phyloP scores from a whole-genome alignment of 2,888 invertebrate species.

The Gymnoscelis rufifasciata region DNA sequence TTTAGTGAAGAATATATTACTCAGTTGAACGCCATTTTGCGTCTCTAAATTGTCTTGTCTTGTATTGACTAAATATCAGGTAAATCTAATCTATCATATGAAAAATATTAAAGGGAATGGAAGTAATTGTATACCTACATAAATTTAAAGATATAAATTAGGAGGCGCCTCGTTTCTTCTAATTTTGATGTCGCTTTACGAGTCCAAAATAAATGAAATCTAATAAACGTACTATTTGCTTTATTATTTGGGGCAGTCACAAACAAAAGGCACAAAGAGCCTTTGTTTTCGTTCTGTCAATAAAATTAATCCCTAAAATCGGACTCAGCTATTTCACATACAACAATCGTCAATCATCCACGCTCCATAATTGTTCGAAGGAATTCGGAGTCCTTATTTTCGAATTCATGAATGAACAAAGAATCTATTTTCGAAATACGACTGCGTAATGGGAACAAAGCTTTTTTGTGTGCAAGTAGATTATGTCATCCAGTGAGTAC shows the following conservation, averaged over 20 bases:
- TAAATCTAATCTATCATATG: no score
- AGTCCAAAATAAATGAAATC: no score
- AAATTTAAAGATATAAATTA: no score
- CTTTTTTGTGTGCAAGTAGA: slow-evolving; percentile 39
- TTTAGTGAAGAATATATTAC: no score
- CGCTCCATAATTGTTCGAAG: slow-evolving; percentile 23
- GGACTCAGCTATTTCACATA: slow-evolving; percentile 23
- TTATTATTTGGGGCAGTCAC: neutral
- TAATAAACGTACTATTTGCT: neutral
- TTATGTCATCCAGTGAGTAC: slow-evolving; percentile 28
- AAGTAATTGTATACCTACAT: no score
- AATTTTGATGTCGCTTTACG: no score
- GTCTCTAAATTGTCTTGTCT: no score
- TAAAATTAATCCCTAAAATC: slow-evolving; percentile 26
- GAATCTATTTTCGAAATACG: slow-evolving; percentile 64
- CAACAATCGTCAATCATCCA: slow-evolving; percentile 21
- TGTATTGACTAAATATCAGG: no score
- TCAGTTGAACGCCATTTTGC: no score
- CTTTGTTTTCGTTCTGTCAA: slow-evolving; percentile 25
- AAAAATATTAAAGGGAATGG: no score
- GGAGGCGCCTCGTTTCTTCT: no score
- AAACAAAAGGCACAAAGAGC: slow-evolving; percentile 21
- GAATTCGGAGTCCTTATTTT: slow-evolving; percentile 40
- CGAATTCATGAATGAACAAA: slow-evolving; percentile 47
- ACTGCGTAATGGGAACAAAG: slow-evolving; percentile 57